phyloP scores from a whole-genome alignment of 2,113 vertebrate species.

The Hystrix brachyura region DNA sequence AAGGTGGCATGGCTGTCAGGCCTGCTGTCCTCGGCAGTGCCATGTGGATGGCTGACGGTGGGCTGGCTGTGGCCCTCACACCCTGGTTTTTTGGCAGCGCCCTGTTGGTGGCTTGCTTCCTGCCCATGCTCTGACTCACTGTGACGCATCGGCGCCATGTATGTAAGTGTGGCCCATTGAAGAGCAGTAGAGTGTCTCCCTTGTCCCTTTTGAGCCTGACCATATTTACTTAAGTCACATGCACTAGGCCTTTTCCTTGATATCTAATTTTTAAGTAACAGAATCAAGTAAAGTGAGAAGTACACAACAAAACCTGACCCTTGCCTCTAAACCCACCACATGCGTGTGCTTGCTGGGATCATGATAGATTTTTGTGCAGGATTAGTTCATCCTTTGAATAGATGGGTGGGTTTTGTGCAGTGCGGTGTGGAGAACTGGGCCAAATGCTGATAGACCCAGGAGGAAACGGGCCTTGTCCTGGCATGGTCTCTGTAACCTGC shows the following conservation, averaged over 20 bases:
- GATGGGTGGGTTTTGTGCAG: background rate
- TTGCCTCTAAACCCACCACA: background rate
- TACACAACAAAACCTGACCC: background rate
- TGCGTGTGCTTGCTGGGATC: background rate
- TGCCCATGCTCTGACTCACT: accelerated
- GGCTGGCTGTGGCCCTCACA: too few species aligned
- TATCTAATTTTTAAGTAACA: background rate
- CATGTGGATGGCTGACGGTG: background rate
- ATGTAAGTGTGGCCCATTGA: background rate
- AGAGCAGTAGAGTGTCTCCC: too few species aligned
- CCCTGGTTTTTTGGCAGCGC: background rate
- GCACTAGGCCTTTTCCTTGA: background rate
- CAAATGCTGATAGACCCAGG: too few species aligned
- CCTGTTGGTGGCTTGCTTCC: background rate
- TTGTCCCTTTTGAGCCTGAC: background rate
- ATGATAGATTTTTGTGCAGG: background rate
- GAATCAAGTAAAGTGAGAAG: background rate
- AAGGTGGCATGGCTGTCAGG: background rate
- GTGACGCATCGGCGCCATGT: background rate
- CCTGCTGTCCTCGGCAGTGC: background rate
- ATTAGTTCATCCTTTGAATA: background rate
- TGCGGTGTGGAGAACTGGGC: background rate
- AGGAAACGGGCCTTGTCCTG: background rate
- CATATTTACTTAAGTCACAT: background rate
- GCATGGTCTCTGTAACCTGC: accelerated